phyloP scores from a whole-genome alignment of 2,797 vertebrate genomes.

The Botia almorhae region DNA sequence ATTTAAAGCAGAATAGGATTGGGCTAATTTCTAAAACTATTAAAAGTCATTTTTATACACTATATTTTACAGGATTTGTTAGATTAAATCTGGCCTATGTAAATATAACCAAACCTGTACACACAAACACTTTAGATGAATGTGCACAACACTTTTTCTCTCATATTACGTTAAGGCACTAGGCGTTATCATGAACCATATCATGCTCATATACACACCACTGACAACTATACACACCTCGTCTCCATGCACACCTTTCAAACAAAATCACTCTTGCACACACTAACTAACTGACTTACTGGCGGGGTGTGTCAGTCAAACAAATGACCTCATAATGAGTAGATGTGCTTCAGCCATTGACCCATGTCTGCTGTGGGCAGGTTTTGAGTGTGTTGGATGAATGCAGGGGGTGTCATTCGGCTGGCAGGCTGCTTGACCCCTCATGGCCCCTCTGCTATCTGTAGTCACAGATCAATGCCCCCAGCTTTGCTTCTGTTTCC shows the following conservation, averaged over 20 bases:
- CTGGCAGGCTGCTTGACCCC: constrained; percentile 75
- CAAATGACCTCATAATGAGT: constrained; percentile 34
- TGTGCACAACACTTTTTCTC: constrained; percentile 43
- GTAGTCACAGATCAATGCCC: constrained; percentile 76
- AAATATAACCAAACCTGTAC: constrained; percentile 18
- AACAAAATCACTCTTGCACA: constrained; percentile 40
- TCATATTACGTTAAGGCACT: constrained; percentile 14
- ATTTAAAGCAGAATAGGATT: not conserved
- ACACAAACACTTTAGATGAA: constrained; percentile 51
- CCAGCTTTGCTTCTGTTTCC: constrained; percentile 59
- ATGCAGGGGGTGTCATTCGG: constrained; percentile 74
- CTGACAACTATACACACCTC: constrained; percentile 5
- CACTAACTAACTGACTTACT: constrained; percentile 45
- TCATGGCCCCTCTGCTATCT: constrained; percentile 74
- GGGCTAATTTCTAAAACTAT: not conserved
- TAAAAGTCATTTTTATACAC: not conserved
- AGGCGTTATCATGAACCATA: constrained; percentile 7
- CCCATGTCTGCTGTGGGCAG: constrained; percentile 70
- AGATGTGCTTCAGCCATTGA: constrained; percentile 69
- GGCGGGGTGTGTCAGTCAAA: constrained; percentile 41
- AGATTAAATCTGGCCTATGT: no score
- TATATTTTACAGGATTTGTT: not conserved
- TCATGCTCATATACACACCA: constrained; percentile 39
- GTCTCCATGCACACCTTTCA: constrained; percentile 26
- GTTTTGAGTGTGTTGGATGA: constrained; percentile 62